Evolutionary conservation across 2,113 vertebrate species (phyloP).

Genomic region (Ploceus nigricollis): DNA sequence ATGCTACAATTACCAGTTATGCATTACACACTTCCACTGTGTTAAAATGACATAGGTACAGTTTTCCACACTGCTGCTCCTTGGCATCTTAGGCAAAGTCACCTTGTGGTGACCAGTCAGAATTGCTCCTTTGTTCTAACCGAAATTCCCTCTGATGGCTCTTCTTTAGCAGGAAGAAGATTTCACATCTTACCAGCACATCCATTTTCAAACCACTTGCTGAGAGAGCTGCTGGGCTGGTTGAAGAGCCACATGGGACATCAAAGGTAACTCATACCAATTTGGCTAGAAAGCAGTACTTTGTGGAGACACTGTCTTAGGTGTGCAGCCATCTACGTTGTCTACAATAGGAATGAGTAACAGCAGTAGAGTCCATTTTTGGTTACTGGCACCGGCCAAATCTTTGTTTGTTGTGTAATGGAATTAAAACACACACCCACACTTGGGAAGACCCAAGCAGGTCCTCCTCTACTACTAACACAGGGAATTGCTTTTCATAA

Average conservation of each 20-base stretch:
- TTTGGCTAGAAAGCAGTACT: background rate
- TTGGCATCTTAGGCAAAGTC: background rate
- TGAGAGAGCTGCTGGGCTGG: background rate
- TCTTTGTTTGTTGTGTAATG: background rate
- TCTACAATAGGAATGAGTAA: background rate
- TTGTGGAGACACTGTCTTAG: background rate
- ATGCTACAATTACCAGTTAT: background rate
- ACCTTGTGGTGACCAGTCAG: background rate
- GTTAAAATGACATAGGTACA: background rate
- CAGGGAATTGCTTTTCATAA: background rate
- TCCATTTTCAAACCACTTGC: background rate
- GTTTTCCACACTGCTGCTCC: background rate
- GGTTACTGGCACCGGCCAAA: background rate
- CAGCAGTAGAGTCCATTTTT: background rate
- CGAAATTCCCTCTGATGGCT: background rate
- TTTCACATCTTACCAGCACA: background rate
- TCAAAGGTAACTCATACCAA: background rate
- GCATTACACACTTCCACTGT: background rate
- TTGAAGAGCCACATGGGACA: background rate
- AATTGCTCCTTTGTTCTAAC: background rate
- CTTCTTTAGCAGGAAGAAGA: background rate
- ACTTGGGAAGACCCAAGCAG: background rate
- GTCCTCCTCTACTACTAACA: background rate
- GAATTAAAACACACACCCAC: background rate
- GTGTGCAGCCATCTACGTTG: background rate